Evolutionary conservation across 2,113 vertebrate genomes (phyloP), one percentile per base, ranked within the genome.

Genomic region (Datnioides undecimradiatus): DNA sequence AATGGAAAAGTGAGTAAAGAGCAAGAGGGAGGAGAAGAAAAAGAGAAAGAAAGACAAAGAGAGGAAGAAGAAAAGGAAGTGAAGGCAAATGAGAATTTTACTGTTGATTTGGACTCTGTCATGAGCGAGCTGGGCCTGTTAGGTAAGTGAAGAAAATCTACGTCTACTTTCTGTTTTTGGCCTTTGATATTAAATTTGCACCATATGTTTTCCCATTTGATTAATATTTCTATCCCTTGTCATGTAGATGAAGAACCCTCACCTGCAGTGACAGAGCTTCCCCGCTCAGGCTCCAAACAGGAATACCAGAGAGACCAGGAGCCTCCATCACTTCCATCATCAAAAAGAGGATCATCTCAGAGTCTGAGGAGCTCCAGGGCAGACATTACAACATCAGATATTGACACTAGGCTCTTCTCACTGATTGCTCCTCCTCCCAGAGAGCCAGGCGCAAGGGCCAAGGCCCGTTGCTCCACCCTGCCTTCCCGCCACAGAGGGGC

Each of bases 401-500:
- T 7, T 31, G 78, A 86, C 52, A 57, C 75, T 3, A 40, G 10
- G 75, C 80, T 68, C 38, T 90, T 87, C 48, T 73, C 84, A 1
- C 76, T 91, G 13, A 90, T 90, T 41, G 91, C 80, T 65, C 90
- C 90, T 65, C 91, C 90, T 54, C 87, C 85, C 62, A 79, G 54
- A 63, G 90, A 92, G 27, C 49, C 36, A 54, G 79, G 67, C 54
- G 59, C 84, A 19, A 94, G 81, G 45, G 64, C 71, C 11, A 92
- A 92, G 82, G 72, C 80, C 62, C 94, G 93, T 48, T 94, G 93
- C 80, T 94, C 83, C 83, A 95, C 94, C 74, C 91, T 95, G 90
- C 94, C 94, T 77, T 90, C 93, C 54, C 90, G 80, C 59, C 89
- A 92, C 68, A 84, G 52, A 87, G 91, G 40, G 12, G 43, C 82